Conservation (phyloP, 2,888 invertebrate genomes). For the Drosophila anomelani region DNA sequence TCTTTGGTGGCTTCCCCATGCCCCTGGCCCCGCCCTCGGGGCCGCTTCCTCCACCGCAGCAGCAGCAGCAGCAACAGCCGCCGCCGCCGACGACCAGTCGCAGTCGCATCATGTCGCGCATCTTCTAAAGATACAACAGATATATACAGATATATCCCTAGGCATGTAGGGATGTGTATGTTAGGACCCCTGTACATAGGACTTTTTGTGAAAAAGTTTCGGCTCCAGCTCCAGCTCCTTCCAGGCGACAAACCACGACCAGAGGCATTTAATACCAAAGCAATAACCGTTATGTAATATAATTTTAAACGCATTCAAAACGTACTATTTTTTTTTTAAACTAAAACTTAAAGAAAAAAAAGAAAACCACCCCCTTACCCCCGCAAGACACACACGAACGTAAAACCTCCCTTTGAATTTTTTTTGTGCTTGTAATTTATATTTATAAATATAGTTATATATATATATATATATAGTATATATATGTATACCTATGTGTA, state of each 20-base stretch:
- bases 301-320: constrained; percentile 62
- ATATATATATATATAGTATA: constrained; percentile 24
- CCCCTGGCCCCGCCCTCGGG: constrained; percentile 18
- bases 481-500: constrained; percentile 27
- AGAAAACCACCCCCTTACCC: background rate
- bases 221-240: constrained; percentile 48
- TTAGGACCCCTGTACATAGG: constrained; percentile 25
- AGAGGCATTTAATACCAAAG: constrained; percentile 84
- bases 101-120: constrained; percentile 84
- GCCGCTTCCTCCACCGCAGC: constrained; percentile 5
- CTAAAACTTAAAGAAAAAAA: background rate
- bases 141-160: background rate
- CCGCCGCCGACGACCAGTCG: constrained; percentile 57
- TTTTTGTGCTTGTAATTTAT: constrained; percentile 44
- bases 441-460: constrained; percentile 14
- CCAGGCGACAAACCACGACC: constrained; percentile 71
- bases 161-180: background rate
- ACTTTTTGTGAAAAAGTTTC: constrained; percentile 38
- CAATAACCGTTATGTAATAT: constrained; percentile 82
- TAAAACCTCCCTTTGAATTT: constrained; percentile 12
- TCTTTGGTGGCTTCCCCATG: constrained; percentile 86
- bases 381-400: constrained; percentile 5
- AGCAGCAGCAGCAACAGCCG: constrained; percentile 25
- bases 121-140: constrained; percentile 80
- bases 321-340: constrained; percentile 36